phyloP scores from a whole-genome alignment of 2,113 vertebrate species.

The Hydrolagus affinis region DNA sequence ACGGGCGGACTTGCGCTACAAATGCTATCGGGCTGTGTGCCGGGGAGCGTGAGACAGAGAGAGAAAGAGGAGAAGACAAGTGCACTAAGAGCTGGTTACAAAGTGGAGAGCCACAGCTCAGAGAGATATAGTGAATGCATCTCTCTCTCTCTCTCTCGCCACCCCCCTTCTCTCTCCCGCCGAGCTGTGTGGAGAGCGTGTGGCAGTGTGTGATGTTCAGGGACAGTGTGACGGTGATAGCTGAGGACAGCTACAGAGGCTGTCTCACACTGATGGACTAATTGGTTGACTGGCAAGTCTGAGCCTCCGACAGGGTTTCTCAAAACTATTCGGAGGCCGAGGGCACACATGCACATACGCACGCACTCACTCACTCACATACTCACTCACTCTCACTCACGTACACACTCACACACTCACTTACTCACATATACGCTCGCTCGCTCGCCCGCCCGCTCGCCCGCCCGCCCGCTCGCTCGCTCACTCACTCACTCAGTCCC shows the following conservation, averaged over 20 bases:
- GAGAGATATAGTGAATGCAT: neutral
- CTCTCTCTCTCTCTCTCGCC: neutral
- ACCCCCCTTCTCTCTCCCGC: neutral
- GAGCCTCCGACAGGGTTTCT: constrained; percentile 54
- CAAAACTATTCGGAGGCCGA: no score
- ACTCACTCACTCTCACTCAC: no score
- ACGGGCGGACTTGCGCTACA: no score
- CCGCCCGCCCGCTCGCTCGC: no score
- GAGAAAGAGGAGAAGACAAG: neutral
- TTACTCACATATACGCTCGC: no score
- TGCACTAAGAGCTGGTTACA: neutral
- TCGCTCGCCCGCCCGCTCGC: no score
- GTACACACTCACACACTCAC: no score
- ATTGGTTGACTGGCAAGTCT: constrained; percentile 58
- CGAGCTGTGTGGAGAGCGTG: neutral
- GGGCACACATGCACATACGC: no score
- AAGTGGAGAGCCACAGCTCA: constrained; percentile 1
- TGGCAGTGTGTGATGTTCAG: constrained; percentile 32
- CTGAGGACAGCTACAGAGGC: constrained; percentile 51
- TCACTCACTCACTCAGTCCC: no score
- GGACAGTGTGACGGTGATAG: constrained; percentile 46
- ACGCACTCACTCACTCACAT: no score
- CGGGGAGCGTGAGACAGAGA: neutral
- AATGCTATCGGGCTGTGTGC: no score
- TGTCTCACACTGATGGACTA: constrained; percentile 53